These are phyloP conservation scores for Cantharis lateralis DNA, from an alignment of 2,888 invertebrate genomes.

Conservation along the genomic window DNA sequence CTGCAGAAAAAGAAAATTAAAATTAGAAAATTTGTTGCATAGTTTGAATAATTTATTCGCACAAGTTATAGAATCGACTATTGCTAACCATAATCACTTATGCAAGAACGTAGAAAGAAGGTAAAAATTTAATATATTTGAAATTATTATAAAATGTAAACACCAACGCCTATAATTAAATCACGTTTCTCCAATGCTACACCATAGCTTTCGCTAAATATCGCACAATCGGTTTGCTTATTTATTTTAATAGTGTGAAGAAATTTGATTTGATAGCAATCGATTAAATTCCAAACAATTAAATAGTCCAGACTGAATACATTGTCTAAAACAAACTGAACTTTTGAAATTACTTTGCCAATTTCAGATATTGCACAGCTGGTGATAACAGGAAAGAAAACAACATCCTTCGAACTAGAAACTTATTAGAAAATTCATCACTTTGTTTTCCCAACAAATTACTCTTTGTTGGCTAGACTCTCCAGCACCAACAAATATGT, in stretches of 20 bases:
- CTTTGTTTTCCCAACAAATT: background rate
- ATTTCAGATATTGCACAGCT: background rate
- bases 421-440: too few species aligned
- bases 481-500: background rate
- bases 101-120: background rate
- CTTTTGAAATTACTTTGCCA: background rate
- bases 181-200: background rate
- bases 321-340: background rate
- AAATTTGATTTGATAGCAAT: background rate
- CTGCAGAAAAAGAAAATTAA: background rate
- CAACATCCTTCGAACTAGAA: background rate
- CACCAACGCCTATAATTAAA: conserved; percentile 4
- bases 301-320: background rate
- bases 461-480: background rate
- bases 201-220: background rate
- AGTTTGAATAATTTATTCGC: background rate
- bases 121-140: background rate
- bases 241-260: background rate
- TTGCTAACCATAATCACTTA: background rate
- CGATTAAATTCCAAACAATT: background rate
- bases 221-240: background rate
- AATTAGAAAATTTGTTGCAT: conserved; percentile 4
- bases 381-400: background rate
- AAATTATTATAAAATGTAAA: background rate
- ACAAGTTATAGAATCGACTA: background rate